Percentiles rank a stretch among this genome's conserved stretches.
Conservation (phyloP, 2,113 vertebrate genomes). For the Morone saxatilis region DNA sequence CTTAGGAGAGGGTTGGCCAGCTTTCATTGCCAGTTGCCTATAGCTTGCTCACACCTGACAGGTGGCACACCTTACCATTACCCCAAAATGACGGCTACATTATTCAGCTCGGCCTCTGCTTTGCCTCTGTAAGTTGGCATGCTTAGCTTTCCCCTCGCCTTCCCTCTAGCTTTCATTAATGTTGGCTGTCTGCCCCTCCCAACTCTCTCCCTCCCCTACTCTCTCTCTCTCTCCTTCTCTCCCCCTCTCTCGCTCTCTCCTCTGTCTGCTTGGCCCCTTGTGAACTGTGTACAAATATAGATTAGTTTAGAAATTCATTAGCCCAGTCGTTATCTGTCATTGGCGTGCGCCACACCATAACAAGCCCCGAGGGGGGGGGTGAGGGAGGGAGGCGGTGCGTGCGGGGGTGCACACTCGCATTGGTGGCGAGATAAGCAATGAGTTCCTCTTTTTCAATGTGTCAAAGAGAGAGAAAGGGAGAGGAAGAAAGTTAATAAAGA, state of each 20-base stretch:
- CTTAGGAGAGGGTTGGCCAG: not conserved
- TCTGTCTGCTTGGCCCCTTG: conserved; percentile 58
- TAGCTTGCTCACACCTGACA: not conserved
- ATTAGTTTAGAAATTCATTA: conserved; percentile 85
- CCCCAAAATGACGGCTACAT: conserved; percentile 13
- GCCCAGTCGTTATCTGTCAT: conserved; percentile 79
- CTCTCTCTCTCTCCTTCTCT: not conserved
- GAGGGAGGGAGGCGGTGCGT: not conserved
- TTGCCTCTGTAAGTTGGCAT: conserved; percentile 4
- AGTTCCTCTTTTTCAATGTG: conserved; percentile 50
- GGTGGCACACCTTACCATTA: not conserved
- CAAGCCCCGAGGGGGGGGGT: conserved; percentile 63
- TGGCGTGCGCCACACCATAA: conserved; percentile 72
- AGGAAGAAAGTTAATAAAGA: conserved; percentile 60
- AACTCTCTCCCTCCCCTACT: not conserved
- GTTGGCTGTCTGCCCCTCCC: conserved; percentile 1
- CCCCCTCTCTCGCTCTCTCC: not conserved
- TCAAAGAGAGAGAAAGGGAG: conserved; percentile 53
- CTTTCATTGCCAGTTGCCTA: not conserved
- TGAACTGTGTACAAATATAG: conserved; percentile 81
- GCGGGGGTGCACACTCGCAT: not conserved
- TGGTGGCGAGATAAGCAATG: conserved; percentile 57
- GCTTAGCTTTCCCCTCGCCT: not conserved
- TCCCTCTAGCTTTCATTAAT: conserved; percentile 6
- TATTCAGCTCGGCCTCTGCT: conserved; percentile 6